A percentile compares a stretch with the other conserved stretches of the same genome.
These are phyloP conservation scores for Dromas ardeola DNA, from an alignment of 2,113 vertebrate species.

Conservation along the genomic window DNA sequence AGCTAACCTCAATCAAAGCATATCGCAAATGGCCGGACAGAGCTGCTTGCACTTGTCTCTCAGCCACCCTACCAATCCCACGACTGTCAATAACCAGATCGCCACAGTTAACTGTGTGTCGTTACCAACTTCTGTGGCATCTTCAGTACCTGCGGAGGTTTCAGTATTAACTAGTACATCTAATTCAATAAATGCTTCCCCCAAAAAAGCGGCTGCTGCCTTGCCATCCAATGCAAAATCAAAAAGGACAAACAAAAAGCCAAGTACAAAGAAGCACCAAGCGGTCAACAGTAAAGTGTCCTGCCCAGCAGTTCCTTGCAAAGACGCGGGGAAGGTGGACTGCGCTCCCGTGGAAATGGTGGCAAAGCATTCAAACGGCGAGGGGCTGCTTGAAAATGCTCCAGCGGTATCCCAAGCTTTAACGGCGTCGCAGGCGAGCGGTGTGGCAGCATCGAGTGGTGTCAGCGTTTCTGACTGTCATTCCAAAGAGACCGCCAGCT, in stretches of 20 bases:
- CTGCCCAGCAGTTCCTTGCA: slow-evolving; percentile 54
- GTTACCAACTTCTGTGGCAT: slow-evolving; percentile 45
- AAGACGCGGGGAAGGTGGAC: slow-evolving; percentile 62
- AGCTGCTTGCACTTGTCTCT: slow-evolving; percentile 79
- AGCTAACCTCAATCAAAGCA: slow-evolving; percentile 95
- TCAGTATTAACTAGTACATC: slow-evolving; percentile 33
- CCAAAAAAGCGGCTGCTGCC: slow-evolving; percentile 11
- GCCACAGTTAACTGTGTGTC: slow-evolving; percentile 63
- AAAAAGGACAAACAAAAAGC: slow-evolving; percentile 83
- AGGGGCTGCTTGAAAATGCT: neutral
- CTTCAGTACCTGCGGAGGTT: slow-evolving; percentile 57
- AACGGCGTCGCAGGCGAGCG: neutral
- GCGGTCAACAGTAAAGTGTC: slow-evolving; percentile 50
- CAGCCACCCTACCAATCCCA: slow-evolving; percentile 70
- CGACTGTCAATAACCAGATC: slow-evolving; percentile 70
- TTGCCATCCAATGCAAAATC: slow-evolving; percentile 62
- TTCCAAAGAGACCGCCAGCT: slow-evolving; percentile 29
- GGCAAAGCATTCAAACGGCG: neutral
- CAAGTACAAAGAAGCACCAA: slow-evolving; percentile 75
- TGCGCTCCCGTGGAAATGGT: neutral
- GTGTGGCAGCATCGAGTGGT: neutral
- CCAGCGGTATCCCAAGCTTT: neutral
- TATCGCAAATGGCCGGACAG: slow-evolving; percentile 90
- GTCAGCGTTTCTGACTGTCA: neutral
- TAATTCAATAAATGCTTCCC: slow-evolving; percentile 46